phyloP scores from a whole-genome alignment of 2,113 vertebrate genomes.

The Oreotrochilus melanogaster region DNA sequence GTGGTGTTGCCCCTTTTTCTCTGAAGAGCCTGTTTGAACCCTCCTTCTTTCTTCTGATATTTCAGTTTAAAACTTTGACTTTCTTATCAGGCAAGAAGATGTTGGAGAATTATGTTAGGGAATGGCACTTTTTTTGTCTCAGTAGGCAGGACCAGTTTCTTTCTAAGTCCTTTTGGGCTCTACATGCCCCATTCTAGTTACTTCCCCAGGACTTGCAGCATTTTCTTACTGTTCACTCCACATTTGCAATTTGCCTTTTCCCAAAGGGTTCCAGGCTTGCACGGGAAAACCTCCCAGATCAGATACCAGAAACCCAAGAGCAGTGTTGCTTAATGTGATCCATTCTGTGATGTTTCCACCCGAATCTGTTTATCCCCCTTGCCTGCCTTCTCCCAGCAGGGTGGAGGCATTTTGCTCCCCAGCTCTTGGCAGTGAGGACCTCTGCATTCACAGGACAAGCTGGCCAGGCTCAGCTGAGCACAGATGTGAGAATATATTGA shows the following conservation, averaged over 20 bases:
- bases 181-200: neutral
- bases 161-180: neutral
- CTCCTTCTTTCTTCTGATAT: neutral
- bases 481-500: slow-evolving; percentile 44
- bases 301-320: neutral
- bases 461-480: slow-evolving; percentile 47
- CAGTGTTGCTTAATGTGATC: neutral
- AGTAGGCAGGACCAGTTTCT: neutral
- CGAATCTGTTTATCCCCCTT: neutral
- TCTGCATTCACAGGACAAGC: neutral
- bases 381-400: slow-evolving; percentile 37
- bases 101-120: neutral
- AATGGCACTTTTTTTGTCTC: neutral
- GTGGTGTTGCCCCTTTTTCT: neutral
- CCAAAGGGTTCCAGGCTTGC: neutral
- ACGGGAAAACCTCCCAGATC: neutral
- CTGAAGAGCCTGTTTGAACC: neutral
- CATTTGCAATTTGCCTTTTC: neutral
- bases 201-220: neutral
- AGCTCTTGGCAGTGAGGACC: neutral
- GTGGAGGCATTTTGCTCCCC: slow-evolving; percentile 16
- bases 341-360: slow-evolving; percentile 26
- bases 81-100: neutral
- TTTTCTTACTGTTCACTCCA: neutral
- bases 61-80: neutral